These are phyloP conservation scores for Raja brachyura DNA, from an alignment of 2,113 vertebrate genomes.

Conservation along the genomic window DNA sequence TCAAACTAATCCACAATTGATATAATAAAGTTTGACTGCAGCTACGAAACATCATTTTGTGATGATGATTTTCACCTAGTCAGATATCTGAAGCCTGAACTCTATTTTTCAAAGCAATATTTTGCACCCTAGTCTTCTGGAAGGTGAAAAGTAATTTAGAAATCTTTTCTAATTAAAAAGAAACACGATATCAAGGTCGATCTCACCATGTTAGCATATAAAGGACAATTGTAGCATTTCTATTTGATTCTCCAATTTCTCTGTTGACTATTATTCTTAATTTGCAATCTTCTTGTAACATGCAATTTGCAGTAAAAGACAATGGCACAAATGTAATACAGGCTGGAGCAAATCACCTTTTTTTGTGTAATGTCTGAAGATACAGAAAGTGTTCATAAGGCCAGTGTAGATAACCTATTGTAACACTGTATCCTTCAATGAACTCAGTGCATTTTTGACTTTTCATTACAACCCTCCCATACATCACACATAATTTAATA, in stretches of 20 bases:
- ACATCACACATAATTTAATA: background rate
- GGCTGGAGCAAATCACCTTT: background rate
- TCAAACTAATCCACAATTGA: background rate
- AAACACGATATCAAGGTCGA: background rate
- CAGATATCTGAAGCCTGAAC: background rate
- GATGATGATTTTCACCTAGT: background rate
- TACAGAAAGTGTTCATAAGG: background rate
- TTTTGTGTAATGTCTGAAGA: background rate
- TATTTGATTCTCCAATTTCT: background rate
- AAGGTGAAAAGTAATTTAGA: background rate
- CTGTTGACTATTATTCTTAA: background rate
- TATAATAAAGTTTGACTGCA: background rate
- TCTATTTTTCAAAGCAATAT: background rate
- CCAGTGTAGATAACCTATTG: background rate
- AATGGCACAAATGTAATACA: background rate
- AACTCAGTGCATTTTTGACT: background rate
- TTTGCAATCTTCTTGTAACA: background rate
- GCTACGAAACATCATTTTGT: too few relatives aligned
- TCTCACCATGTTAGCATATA: too few relatives aligned
- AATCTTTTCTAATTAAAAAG: background rate
- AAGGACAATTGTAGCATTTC: background rate
- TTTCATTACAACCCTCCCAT: background rate
- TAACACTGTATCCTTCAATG: background rate
- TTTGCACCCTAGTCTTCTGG: background rate
- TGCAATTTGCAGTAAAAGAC: background rate